Conservation (phyloP, 2,113 vertebrate species). For the Fukomys damarensis region DNA sequence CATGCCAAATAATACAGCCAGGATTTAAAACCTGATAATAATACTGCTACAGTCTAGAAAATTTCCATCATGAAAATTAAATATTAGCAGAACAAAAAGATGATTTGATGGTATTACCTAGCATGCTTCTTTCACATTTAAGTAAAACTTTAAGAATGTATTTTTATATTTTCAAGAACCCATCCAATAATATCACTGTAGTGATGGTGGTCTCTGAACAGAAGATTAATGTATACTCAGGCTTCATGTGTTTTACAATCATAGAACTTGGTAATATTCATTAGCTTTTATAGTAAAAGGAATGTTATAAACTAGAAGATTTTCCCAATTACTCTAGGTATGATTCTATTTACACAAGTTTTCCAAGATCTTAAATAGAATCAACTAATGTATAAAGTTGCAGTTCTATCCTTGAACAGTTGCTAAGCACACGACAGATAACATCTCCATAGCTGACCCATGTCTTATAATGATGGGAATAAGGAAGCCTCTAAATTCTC, state of each 20-base stretch:
- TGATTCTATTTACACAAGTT: conserved; percentile 21
- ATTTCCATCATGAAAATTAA: conserved; percentile 58
- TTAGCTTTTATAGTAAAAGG: conserved; percentile 45
- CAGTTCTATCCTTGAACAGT: not conserved
- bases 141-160: conserved; percentile 30
- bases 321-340: conserved; percentile 22
- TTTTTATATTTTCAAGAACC: conserved; percentile 41
- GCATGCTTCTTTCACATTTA: conserved; percentile 34
- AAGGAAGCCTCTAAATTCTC: not conserved
- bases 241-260: conserved; percentile 42
- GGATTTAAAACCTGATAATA: not conserved
- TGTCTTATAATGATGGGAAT: not conserved
- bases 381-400: not conserved
- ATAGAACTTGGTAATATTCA: not conserved
- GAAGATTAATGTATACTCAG: not conserved
- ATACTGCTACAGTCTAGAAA: conserved; percentile 9
- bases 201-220: conserved; percentile 57
- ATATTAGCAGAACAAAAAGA: conserved; percentile 22
- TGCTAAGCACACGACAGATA: not conserved
- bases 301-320: conserved; percentile 40
- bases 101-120: conserved; percentile 43
- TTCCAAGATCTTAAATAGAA: conserved; percentile 2
- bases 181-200: conserved; percentile 53
- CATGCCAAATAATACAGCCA: conserved; percentile 56
- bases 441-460: not conserved